phyloP scores from a whole-genome alignment of 2,113 vertebrate species.

The Xenotilapia longispinis region DNA sequence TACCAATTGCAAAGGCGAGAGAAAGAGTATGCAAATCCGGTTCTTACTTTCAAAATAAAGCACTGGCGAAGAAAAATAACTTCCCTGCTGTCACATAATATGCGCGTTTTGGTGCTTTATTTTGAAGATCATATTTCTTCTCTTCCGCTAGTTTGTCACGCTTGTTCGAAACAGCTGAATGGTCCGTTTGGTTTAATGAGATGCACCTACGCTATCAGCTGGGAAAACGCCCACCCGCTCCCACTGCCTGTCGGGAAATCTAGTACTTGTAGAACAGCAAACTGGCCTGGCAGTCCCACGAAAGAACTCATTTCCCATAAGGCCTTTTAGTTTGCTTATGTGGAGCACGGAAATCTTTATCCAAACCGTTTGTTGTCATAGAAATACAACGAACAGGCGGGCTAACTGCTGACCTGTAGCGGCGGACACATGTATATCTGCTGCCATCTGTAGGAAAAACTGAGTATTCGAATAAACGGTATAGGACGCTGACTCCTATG shows the following conservation, averaged over 20 bases:
- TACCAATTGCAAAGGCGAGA: neutral
- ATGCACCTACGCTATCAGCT: constrained; percentile 3
- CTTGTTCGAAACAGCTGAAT: constrained; percentile 33
- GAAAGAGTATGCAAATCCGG: neutral
- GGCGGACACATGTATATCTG: neutral
- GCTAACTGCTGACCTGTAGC: neutral
- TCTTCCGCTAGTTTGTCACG: neutral
- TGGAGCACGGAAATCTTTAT: constrained; percentile 57
- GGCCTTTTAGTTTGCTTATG: constrained; percentile 45
- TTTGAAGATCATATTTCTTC: neutral
- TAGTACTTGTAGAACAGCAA: neutral
- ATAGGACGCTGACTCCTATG: neutral
- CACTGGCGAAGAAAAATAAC: fast-evolving
- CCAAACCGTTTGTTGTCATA: neutral
- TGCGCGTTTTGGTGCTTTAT: neutral
- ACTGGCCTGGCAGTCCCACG: neutral
- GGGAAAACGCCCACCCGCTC: neutral
- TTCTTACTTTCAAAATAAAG: constrained; percentile 26
- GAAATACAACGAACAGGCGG: neutral
- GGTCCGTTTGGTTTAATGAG: neutral
- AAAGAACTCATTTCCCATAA: constrained; percentile 42
- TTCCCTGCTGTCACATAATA: neutral
- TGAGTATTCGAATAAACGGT: neutral
- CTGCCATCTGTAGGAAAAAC: constrained; percentile 43
- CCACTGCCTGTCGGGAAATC: constrained; percentile 26